phyloP scores from a whole-genome alignment of 2,113 vertebrate genomes.

The Rhinopomastus cyanomelas region DNA sequence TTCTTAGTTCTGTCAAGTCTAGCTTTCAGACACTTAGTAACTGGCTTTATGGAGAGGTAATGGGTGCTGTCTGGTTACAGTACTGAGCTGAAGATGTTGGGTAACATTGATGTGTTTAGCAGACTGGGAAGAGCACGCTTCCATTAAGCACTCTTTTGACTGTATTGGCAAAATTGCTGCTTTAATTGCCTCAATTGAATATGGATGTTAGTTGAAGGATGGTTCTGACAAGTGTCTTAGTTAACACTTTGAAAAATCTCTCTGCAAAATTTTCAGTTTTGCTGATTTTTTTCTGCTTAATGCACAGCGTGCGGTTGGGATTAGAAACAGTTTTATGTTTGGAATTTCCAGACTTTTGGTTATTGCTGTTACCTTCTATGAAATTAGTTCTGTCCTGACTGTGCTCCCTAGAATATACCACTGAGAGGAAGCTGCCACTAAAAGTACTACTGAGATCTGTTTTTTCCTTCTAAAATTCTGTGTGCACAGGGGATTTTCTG shows the following conservation, averaged over 20 bases:
- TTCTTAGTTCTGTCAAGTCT: not conserved
- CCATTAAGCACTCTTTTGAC: not conserved
- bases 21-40: not conserved
- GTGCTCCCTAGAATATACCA: not conserved
- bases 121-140: not conserved
- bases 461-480: not conserved
- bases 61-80: not conserved
- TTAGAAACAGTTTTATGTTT: not conserved
- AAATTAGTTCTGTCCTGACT: not conserved
- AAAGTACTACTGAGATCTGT: not conserved
- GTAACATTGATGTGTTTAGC: not conserved
- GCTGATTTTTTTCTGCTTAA: not conserved
- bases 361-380: not conserved
- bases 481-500: not conserved
- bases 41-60: not conserved
- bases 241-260: not conserved
- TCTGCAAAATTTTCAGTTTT: not conserved
- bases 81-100: not conserved
- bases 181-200: not conserved
- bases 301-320: not conserved
- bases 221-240: not conserved
- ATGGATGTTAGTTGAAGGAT: not conserved
- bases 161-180: not conserved
- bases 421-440: not conserved
- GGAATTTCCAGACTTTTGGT: not conserved